Percentiles rank a stretch among this genome's conserved stretches.
phyloP scores from a whole-genome alignment of 2,888 invertebrate genomes.

The Eristalinus sepulchralis region DNA sequence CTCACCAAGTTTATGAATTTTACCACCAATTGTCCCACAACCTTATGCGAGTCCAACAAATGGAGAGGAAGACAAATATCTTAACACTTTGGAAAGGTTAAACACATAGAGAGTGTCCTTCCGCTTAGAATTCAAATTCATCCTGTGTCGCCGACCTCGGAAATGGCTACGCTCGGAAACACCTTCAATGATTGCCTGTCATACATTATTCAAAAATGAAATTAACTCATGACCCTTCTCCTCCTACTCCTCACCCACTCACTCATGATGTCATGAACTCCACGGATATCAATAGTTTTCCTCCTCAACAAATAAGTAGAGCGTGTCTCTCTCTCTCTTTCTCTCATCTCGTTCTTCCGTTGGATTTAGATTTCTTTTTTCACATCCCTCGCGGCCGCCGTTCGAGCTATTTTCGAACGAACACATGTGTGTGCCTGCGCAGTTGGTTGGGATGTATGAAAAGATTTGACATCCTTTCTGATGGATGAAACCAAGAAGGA shows the following conservation, averaged over 20 bases:
- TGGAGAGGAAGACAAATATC: background rate
- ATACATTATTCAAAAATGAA: background rate
- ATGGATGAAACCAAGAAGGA: conserved; percentile 52
- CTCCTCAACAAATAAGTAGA: conserved; percentile 25
- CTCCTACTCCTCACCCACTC: background rate
- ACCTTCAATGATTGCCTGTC: background rate
- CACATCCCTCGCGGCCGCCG: background rate
- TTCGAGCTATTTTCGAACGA: background rate
- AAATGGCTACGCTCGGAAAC: background rate
- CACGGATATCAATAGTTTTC: conserved; percentile 23
- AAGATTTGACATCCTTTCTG: conserved; percentile 60
- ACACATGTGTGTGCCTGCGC: background rate
- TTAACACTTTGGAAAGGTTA: background rate
- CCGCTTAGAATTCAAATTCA: background rate
- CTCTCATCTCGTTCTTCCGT: background rate
- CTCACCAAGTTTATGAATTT: no score
- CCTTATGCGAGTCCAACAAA: background rate
- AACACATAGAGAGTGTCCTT: background rate
- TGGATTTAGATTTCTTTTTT: background rate
- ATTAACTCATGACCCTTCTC: background rate
- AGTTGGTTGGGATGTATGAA: background rate
- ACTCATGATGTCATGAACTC: background rate
- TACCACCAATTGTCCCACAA: no score
- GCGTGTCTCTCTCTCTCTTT: background rate
- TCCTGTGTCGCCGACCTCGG: background rate